Percentiles rank a stretch among this genome's conserved stretches.
Evolutionary conservation across 2,888 invertebrate species (phyloP).

Genomic region (Palloptera scutellata): DNA sequence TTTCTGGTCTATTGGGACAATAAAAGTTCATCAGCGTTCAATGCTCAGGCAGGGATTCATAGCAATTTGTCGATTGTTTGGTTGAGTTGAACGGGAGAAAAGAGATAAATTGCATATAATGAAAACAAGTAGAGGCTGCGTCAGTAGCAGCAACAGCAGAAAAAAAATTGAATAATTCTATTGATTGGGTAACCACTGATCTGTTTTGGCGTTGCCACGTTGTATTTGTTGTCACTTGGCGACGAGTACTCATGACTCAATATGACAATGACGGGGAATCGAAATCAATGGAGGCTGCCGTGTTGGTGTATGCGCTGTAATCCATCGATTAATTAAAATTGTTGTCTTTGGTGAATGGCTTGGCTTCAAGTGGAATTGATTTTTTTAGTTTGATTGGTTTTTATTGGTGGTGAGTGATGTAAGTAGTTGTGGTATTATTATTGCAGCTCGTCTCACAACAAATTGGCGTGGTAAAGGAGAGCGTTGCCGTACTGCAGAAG

Average conservation of each 20-base stretch:
- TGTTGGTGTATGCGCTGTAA: slow-evolving; percentile 37
- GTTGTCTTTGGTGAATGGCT: slow-evolving; percentile 57
- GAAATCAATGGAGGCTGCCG: too few relatives aligned
- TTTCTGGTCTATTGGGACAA: slow-evolving; percentile 36
- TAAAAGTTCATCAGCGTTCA: slow-evolving; percentile 50
- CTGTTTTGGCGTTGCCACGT: too few relatives aligned
- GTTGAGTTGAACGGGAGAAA: slow-evolving; percentile 49
- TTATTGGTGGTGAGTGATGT: too few relatives aligned
- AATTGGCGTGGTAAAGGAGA: too few relatives aligned
- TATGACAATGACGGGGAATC: too few relatives aligned
- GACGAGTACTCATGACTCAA: too few relatives aligned
- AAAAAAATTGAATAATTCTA: neutral
- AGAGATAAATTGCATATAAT: slow-evolving; percentile 31
- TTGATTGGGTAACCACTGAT: slow-evolving; percentile 26
- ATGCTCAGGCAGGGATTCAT: slow-evolving; percentile 35
- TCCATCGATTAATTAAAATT: slow-evolving; percentile 59
- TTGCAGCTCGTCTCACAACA: too few relatives aligned
- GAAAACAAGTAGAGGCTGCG: slow-evolving; percentile 37
- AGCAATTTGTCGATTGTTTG: slow-evolving; percentile 56
- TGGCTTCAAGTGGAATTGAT: slow-evolving; percentile 25
- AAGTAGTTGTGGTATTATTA: too few relatives aligned
- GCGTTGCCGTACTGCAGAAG: too few relatives aligned
- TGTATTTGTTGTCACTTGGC: too few relatives aligned
- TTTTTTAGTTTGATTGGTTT: too few relatives aligned
- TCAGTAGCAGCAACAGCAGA: too few relatives aligned